Conservation (phyloP, 1,140 invertebrate genomes). For the Dendroctonus valens region DNA sequence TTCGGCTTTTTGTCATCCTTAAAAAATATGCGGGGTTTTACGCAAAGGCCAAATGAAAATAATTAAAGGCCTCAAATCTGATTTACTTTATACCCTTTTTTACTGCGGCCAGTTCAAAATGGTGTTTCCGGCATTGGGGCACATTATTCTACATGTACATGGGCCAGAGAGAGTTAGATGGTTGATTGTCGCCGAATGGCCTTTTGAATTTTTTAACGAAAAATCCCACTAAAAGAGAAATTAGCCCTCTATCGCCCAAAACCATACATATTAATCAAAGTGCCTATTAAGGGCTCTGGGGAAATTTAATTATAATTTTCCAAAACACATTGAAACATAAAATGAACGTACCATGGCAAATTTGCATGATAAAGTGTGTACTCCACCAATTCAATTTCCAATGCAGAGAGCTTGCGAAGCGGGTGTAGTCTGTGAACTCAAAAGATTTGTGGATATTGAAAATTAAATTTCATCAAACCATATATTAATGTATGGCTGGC, state of each 20-base stretch:
- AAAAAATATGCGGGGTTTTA: constrained; percentile 22
- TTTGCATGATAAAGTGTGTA: constrained; percentile 21
- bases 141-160: too few species aligned
- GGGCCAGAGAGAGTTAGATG: too few species aligned
- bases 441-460: constrained; percentile 24
- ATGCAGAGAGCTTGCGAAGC: constrained; percentile 2
- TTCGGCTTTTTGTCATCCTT: constrained; percentile 25
- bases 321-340: constrained; percentile 7
- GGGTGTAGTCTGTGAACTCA: constrained; percentile 3
- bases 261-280: not conserved
- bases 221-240: not conserved
- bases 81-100: constrained; percentile 15
- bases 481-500: not conserved
- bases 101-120: not conserved
- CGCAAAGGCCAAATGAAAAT: constrained; percentile 24
- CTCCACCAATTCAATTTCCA: constrained; percentile 19
- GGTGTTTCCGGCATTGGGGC: not conserved
- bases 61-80: constrained; percentile 20
- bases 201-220: too few species aligned
- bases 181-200: too few species aligned
- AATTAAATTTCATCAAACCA: constrained; percentile 12
- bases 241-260: not conserved
- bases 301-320: constrained; percentile 13
- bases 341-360: constrained; percentile 12
- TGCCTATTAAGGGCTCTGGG: not conserved